These are phyloP conservation scores for Trematomus bernacchii DNA, from an alignment of 2,797 vertebrate genomes.

Conservation along the genomic window DNA sequence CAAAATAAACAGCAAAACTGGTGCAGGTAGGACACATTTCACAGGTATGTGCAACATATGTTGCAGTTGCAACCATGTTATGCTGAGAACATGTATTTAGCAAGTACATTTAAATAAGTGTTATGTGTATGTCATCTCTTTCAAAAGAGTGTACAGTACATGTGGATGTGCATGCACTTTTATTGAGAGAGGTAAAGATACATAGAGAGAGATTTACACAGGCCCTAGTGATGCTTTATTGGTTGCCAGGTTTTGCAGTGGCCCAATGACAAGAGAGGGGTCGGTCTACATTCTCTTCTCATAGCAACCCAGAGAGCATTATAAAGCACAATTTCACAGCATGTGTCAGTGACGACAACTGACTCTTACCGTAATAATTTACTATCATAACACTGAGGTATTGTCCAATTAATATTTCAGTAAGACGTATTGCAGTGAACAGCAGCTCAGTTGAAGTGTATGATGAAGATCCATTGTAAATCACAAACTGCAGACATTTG, in stretches of 20 bases:
- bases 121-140: not conserved
- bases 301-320: slow-evolving; percentile 75
- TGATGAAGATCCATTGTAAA: not conserved
- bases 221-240: slow-evolving; percentile 62
- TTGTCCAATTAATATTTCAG: not conserved
- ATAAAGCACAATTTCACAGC: slow-evolving; percentile 18
- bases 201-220: slow-evolving; percentile 33
- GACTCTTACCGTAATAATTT: slow-evolving; percentile 19
- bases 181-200: slow-evolving; percentile 1
- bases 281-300: slow-evolving; percentile 62
- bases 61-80: too few relatives aligned
- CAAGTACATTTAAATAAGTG: not conserved
- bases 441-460: not conserved
- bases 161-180: slow-evolving; percentile 21
- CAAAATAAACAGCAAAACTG: slow-evolving; percentile 7
- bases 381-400: slow-evolving; percentile 17
- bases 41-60: not conserved
- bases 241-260: slow-evolving; percentile 55
- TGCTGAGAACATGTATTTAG: not conserved
- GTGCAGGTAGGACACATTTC: not conserved
- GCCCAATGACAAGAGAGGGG: slow-evolving; percentile 68
- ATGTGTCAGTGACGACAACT: slow-evolving; percentile 34
- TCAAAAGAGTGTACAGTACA: not conserved
- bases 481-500: slow-evolving; percentile 29
- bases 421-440: slow-evolving; percentile 18